Percentiles rank a stretch among this genome's conserved stretches.
Conservation (phyloP, 2,113 vertebrate genomes). For the Halichoerus grypus region DNA sequence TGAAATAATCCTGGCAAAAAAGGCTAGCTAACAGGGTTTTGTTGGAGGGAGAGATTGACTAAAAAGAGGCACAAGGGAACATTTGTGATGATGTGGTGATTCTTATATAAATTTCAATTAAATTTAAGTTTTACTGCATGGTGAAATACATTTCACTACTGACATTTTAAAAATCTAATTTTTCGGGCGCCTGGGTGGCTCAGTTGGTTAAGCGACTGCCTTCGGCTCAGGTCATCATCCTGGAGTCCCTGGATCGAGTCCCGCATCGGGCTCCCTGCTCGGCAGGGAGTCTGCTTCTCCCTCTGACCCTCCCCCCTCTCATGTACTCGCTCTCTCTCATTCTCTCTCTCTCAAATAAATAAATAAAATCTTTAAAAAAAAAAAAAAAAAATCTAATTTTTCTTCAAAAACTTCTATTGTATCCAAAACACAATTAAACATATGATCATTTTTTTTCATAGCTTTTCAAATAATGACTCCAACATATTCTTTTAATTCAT, state of each 20-base stretch:
- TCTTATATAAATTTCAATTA: not conserved
- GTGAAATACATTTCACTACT: not conserved
- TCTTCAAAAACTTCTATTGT: not conserved
- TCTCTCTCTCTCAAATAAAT: no score
- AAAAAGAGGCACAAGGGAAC: not conserved
- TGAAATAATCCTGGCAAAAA: not conserved
- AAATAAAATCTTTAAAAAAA: no score
- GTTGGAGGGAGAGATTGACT: not conserved
- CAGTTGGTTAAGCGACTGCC: no score
- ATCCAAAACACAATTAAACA: not conserved
- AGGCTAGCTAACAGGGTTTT: not conserved
- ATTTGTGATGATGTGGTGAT: not conserved
- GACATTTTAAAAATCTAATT: not conserved
- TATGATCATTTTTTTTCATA: not conserved
- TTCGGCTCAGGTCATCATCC: no score
- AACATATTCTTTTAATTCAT: not conserved
- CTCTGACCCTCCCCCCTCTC: no score
- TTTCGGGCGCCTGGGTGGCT: no score
- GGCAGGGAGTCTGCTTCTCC: no score
- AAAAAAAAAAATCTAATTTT: not conserved
- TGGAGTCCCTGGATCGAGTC: no score
- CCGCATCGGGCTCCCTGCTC: no score
- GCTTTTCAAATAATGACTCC: not conserved
- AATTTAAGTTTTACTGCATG: not conserved
- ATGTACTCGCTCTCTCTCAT: no score